Evolutionary conservation across 2,797 vertebrate species (phyloP), one percentile per base, ranked within the genome.

Genomic region (Cuculus canorus): DNA sequence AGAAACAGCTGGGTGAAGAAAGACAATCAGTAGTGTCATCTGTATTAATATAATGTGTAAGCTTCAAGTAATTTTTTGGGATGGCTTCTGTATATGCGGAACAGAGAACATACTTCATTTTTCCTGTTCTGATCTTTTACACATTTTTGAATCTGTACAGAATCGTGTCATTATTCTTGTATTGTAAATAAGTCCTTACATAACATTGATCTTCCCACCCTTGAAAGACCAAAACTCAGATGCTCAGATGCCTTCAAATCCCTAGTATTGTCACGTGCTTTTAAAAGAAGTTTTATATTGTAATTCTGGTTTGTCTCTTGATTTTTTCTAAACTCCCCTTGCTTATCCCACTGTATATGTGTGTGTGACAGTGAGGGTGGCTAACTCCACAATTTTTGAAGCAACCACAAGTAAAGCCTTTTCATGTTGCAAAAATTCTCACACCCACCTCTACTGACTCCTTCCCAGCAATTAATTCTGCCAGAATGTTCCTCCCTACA

Each of bases 381-480:
- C 94, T 95, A 95, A 59, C 73, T 96, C 90, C 88, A 90, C 82
- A 82, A 65, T 94, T 95, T 94, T 35, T 88, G 53, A 92, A 95
- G 81, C 79, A 76, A 92, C 92, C 96, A 90, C 54, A 96, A 96
- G 93, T 90, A 88, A 95, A 95, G 88, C n/a, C 80, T 96, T 96
- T 96, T 95, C 90, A 88, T 72, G 83, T 95, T 95, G 93, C 94
- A 95, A 86, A 95, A 95, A 79, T 96, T 95, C 93, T 96, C 95
- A 96, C 96, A 96, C 93, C 96, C 95, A 96, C 96, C 75, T 94
- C 94, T 89, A 86, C 91, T 66, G 84, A 90, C 96, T 96, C 87
- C 89, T 95, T 96, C 93, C 95, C 35, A 4, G 96, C 78, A 96
- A 95, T 95, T 96, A 96, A 90, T 93, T 95, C 95, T 96, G 93